Evolutionary conservation across 2,113 vertebrate genomes (phyloP).

Genomic region (Heptranchias perlo): DNA sequence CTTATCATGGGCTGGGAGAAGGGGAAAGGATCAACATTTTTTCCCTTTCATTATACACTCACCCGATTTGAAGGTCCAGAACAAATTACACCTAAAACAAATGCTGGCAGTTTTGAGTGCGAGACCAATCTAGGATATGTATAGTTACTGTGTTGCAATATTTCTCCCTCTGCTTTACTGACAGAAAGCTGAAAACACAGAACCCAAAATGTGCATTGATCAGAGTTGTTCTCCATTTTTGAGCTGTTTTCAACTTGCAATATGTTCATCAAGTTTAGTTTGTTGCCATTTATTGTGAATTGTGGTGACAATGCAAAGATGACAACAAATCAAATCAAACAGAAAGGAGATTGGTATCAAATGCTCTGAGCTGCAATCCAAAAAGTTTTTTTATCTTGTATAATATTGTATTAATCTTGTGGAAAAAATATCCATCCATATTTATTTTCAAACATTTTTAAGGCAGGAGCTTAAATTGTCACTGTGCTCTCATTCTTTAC

Average conservation of each 20-base stretch:
- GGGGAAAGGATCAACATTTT: neutral
- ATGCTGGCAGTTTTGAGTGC: neutral
- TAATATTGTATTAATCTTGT: neutral
- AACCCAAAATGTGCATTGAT: neutral
- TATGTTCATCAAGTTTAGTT: neutral
- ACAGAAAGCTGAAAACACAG: neutral
- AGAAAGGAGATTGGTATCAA: neutral
- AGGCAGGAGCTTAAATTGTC: neutral
- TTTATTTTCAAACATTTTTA: neutral
- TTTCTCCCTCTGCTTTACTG: neutral
- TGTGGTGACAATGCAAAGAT: neutral
- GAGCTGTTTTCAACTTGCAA: neutral
- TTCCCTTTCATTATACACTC: neutral
- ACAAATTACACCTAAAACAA: neutral
- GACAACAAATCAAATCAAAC: constrained; percentile 4
- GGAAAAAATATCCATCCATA: neutral
- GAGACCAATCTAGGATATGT: neutral
- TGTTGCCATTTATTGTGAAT: neutral
- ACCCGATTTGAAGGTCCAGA: neutral
- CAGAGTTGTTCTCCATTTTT: too few species aligned
- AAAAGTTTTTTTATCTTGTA: neutral
- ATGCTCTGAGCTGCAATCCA: neutral
- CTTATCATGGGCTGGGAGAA: neutral
- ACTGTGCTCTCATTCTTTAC: neutral
- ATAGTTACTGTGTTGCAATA: neutral